Conservation (phyloP, 2,888 invertebrate species). For the Drosophila nigricruria region DNA sequence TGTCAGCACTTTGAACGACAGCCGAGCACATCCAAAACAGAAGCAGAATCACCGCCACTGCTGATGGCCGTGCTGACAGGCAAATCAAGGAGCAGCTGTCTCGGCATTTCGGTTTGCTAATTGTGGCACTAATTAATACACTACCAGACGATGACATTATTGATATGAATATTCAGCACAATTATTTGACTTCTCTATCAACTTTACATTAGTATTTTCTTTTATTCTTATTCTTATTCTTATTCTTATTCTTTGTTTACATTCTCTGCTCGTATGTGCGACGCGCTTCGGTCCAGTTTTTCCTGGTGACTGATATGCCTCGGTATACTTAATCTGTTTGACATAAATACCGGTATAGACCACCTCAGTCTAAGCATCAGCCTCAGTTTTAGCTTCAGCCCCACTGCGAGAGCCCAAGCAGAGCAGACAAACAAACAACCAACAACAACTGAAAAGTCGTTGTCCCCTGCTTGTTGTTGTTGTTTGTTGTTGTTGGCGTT, state of each 20-base stretch:
- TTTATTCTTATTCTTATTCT: too few species aligned
- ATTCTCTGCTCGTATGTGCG: constrained; percentile 35
- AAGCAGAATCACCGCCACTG: constrained; percentile 31
- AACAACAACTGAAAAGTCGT: constrained; percentile 28
- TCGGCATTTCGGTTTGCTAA: not conserved
- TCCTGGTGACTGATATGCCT: constrained; percentile 53
- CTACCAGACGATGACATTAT: constrained; percentile 18
- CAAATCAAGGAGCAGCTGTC: constrained; percentile 8
- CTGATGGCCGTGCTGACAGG: constrained; percentile 30
- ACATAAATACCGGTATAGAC: constrained; percentile 59
- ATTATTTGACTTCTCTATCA: constrained; percentile 9
- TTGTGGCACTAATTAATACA: constrained; percentile 44
- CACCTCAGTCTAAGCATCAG: not conserved
- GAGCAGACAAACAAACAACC: constrained; percentile 24
- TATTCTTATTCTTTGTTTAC: constrained; percentile 30
- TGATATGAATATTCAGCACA: not conserved
- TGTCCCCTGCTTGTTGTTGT: constrained; percentile 32
- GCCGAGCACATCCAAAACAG: constrained; percentile 40
- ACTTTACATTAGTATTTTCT: constrained; percentile 7
- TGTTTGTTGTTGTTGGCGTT: constrained; percentile 27
- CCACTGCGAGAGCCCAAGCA: not conserved
- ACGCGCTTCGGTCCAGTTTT: constrained; percentile 51
- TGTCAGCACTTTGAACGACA: constrained; percentile 51
- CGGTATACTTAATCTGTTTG: constrained; percentile 57
- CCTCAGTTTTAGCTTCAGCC: too few species aligned